These are phyloP conservation scores for Axinella damicornis DNA, from an alignment of 37 sponge, comb jelly and placozoan species.

Conservation along the genomic window DNA sequence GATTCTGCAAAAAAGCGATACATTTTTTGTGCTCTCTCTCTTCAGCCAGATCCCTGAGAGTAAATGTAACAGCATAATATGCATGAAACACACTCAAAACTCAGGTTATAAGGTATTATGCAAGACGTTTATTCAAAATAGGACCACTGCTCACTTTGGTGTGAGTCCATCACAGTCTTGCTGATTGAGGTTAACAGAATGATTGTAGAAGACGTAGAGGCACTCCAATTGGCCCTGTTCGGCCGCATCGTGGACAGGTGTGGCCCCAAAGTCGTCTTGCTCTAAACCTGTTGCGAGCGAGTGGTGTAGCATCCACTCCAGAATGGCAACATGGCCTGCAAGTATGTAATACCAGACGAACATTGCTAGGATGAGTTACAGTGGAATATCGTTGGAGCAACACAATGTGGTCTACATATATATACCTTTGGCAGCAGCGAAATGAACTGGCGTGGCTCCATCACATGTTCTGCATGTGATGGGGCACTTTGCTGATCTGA, in stretches of 20 bases:
- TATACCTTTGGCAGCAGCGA: conserved; percentile 94
- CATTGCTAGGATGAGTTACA: too few species aligned
- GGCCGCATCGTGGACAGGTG: conserved; percentile 94
- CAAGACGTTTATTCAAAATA: not conserved
- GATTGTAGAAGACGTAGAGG: conserved; percentile 78
- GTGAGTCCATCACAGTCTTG: conserved; percentile 78
- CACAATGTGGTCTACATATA: not conserved
- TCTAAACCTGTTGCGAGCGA: conserved; percentile 78
- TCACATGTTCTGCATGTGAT: conserved; percentile 70
- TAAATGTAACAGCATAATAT: not conserved
- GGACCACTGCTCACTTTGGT: conserved; percentile 59
- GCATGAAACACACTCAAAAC: not conserved
- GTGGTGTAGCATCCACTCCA: conserved; percentile 93
- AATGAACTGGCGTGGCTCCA: conserved; percentile 94
- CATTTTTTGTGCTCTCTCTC: conserved; percentile 60
- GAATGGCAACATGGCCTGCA: conserved; percentile 81
- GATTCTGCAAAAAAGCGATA: conserved; percentile 61
- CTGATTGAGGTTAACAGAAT: conserved; percentile 50
- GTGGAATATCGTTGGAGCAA: too few species aligned
- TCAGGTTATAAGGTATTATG: not conserved
- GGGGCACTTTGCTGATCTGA: conserved; percentile 69
- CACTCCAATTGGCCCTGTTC: conserved; percentile 88
- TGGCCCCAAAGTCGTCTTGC: conserved; percentile 88
- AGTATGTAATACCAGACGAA: too few species aligned
- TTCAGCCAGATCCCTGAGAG: conserved; percentile 66